These are phyloP conservation scores for Ladona fulva DNA, from an alignment of 1,140 invertebrate genomes.

Conservation along the genomic window DNA sequence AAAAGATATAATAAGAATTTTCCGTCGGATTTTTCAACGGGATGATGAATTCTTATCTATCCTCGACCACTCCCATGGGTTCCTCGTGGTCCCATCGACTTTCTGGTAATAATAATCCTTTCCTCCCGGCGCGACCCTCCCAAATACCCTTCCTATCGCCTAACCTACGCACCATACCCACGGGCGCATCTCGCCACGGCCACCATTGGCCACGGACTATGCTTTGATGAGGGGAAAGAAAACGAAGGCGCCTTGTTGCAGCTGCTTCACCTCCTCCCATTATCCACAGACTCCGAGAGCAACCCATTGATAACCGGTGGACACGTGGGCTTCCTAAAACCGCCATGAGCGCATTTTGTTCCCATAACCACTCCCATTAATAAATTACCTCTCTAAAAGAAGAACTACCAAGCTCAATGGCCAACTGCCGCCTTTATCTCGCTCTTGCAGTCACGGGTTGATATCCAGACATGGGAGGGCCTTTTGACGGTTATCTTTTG, in stretches of 20 bases:
- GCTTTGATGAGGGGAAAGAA: neutral
- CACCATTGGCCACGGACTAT: no score
- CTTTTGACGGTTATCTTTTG: no score
- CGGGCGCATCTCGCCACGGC: neutral
- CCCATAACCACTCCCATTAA: neutral
- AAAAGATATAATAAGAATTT: neutral
- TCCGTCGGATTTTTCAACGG: neutral
- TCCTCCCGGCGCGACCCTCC: neutral
- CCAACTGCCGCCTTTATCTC: neutral
- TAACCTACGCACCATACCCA: neutral
- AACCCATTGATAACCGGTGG: neutral
- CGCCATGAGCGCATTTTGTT: neutral
- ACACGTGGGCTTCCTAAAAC: neutral
- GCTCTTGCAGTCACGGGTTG: no score
- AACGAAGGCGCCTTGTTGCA: neutral
- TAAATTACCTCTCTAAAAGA: neutral
- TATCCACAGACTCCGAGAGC: neutral
- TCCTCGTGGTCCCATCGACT: neutral
- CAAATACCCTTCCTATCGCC: neutral
- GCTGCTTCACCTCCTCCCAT: neutral
- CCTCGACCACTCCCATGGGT: neutral
- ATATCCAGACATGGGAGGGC: no score
- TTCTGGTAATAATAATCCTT: neutral
- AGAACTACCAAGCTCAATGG: neutral
- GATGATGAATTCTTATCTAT: conserved; percentile 10